Conservation (phyloP, 2,113 vertebrate genomes). For the Muscicapa adusta region DNA sequence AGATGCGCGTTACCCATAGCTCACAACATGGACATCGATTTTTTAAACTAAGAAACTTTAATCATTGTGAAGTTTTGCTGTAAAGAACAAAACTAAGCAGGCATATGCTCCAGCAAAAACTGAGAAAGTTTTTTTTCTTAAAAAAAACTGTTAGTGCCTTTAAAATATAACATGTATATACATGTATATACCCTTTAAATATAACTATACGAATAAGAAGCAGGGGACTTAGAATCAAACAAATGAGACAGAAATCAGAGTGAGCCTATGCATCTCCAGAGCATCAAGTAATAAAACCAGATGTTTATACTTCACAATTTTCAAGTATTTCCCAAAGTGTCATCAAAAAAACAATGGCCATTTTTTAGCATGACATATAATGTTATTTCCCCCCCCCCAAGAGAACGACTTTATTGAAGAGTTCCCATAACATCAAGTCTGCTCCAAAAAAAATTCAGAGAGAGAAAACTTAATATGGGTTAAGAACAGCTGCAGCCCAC, state of each 20-base stretch:
- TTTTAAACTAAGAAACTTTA: not conserved
- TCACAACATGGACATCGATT: not conserved
- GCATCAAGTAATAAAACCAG: not conserved
- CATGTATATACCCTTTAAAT: too few species aligned
- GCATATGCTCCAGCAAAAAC: not conserved
- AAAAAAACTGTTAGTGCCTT: not conserved
- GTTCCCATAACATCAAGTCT: slow-evolving; percentile 33
- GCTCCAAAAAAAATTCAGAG: slow-evolving; percentile 12
- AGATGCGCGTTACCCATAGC: not conserved
- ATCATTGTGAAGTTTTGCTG: not conserved
- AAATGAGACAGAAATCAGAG: not conserved
- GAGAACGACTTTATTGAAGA: slow-evolving; percentile 40
- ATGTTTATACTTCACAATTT: slow-evolving; percentile 16
- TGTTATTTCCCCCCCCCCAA: not conserved
- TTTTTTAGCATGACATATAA: slow-evolving; percentile 42
- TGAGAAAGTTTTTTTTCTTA: not conserved
- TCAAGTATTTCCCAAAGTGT: slow-evolving; percentile 9
- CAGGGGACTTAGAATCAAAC: not conserved
- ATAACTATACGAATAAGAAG: not conserved
- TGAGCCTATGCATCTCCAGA: not conserved
- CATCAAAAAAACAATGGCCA: slow-evolving; percentile 27
- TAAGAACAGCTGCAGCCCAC: slow-evolving; percentile 24
- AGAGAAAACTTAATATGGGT: not conserved
- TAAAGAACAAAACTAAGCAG: not conserved
- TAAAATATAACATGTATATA: not conserved